Percentiles rank a stretch among this genome's conserved stretches.
Conservation (phyloP, 2,888 invertebrate genomes). For the Melangyna quadrimaculata region DNA sequence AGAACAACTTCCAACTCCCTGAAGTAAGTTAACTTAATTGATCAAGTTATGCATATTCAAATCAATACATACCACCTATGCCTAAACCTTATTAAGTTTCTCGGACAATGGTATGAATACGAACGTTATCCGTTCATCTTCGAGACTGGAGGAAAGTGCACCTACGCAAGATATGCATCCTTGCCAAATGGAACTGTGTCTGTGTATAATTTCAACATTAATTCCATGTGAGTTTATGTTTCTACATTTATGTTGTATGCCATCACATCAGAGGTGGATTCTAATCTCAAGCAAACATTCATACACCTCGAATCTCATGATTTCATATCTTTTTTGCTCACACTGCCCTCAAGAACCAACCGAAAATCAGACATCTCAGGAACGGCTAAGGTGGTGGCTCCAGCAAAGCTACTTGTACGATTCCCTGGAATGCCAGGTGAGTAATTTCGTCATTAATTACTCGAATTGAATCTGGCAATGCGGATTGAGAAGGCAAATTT, state of each 20-base stretch:
- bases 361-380: conserved; percentile 71
- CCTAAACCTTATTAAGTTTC: conserved; percentile 81
- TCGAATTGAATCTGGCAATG: conserved; percentile 19
- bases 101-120: conserved; percentile 89
- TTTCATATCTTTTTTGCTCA: conserved; percentile 14
- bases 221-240: conserved; percentile 80
- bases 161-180: conserved; percentile 84
- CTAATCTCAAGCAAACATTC: not conserved
- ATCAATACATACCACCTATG: not conserved
- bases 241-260: not conserved
- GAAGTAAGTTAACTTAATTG: conserved; percentile 55
- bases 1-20: conserved; percentile 82
- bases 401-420: conserved; percentile 73
- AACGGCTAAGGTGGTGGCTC: conserved; percentile 67
- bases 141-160: conserved; percentile 87
- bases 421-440: conserved; percentile 73
- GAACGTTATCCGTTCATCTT: conserved; percentile 88
- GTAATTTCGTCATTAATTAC: conserved; percentile 47
- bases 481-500: conserved; percentile 7
- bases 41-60: not conserved
- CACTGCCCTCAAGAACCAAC: conserved; percentile 59
- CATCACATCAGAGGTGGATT: not conserved
- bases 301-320: not conserved
- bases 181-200: conserved; percentile 80
- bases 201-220: conserved; percentile 81